Evolutionary conservation across 2,113 vertebrate species (phyloP), one percentile per base, ranked within the genome.

Genomic region (Neotragus moschatus): DNA sequence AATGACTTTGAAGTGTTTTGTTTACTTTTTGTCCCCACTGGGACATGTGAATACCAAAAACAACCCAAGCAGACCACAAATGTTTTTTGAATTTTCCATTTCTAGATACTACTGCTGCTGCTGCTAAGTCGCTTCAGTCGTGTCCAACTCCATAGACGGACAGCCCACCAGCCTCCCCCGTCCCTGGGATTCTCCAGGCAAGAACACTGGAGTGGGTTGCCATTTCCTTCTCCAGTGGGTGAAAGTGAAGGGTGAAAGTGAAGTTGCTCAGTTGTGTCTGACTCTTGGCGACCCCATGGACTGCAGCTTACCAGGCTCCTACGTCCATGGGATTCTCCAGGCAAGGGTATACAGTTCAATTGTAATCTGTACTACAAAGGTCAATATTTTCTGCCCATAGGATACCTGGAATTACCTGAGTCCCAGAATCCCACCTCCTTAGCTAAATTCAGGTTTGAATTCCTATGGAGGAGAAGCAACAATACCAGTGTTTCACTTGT

Each of bases 1-100:
- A 88, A 53, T 81, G 84, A 33, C 60, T 97, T 94, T 82, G 85
- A 96, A 93, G 87, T 93, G n/a, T 39, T 73, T 92, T 75, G 56
- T 30, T 63, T 82, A 56, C 33, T 77, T 96, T 97, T 96, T 53
- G 5, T 90, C 53, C 92, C 73, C 77, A 33, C 63, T 82, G 51
- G 30, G 49, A 85, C 45, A 88, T 10, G 23, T 55, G 58, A 84
- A 81, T 28, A 51, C 45, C 43, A 25, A 91, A 93, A 73, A 84
- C n/a, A 90, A 88, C 21, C 7, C 33, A 47, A 33, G 45, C 33
- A 96, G 90, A 85, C 75, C 45, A 36, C 9, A 21, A 84, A 11
- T 77, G 63, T 19, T 79, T 79, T 89, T 81, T 70, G 60, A 58
- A 90, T 21, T 90, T 56, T 61, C 28, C 53, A n/a, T 84, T 80